Evolutionary conservation across 2,888 invertebrate genomes (phyloP).

Genomic region (Anthophora plumipes): DNA sequence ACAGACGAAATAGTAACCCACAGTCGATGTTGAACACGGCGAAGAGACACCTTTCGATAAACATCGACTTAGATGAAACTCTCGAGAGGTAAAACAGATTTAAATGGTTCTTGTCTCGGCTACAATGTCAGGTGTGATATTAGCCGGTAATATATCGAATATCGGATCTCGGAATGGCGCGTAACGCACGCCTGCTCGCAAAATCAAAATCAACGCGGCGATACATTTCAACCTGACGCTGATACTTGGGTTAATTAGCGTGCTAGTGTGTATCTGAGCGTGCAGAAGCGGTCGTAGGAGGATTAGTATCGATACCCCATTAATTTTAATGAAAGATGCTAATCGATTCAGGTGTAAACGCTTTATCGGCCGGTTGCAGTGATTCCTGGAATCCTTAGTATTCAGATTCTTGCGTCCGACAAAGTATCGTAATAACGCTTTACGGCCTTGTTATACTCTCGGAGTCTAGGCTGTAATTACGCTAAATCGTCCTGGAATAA

Average conservation of each 20-base stretch:
- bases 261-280: background rate
- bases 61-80: background rate
- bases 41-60: background rate
- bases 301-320: constrained; percentile 57
- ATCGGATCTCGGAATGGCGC: background rate
- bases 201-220: constrained; percentile 40
- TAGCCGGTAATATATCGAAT: constrained; percentile 12
- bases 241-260: constrained; percentile 50
- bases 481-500: background rate
- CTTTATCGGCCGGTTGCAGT: constrained; percentile 35
- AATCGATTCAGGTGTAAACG: constrained; percentile 49
- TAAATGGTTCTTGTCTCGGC: background rate
- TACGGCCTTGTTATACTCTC: background rate
- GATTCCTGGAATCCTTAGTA: constrained; percentile 22
- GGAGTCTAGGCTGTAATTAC: background rate
- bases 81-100: constrained; percentile 1
- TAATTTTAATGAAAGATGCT: constrained; percentile 57
- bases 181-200: constrained; percentile 2
- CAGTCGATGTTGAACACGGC: background rate
- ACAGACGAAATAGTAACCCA: background rate
- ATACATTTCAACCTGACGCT: constrained; percentile 41
- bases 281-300: constrained; percentile 22
- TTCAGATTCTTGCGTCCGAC: constrained; percentile 22
- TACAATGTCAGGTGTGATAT: background rate
- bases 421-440: background rate